These are phyloP conservation scores for Dasypogon diadema DNA, from an alignment of 2,888 invertebrate genomes.

Conservation along the genomic window DNA sequence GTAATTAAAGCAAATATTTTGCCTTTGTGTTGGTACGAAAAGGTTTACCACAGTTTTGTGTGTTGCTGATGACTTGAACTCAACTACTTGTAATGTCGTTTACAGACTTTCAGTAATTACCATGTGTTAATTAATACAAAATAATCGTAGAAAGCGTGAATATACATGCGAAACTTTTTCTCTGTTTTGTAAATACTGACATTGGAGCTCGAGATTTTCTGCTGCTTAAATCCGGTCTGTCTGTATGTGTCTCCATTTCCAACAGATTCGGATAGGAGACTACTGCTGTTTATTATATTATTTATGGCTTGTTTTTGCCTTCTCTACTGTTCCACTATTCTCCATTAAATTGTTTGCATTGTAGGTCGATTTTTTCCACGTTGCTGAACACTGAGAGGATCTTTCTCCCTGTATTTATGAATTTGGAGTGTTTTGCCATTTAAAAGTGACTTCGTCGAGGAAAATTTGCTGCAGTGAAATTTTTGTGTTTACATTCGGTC, in stretches of 20 bases:
- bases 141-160: slow-evolving; percentile 27
- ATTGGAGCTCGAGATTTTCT: not conserved
- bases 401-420: slow-evolving; percentile 15
- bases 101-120: slow-evolving; percentile 20
- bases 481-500: slow-evolving; percentile 20
- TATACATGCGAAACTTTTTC: slow-evolving; percentile 24
- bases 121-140: slow-evolving; percentile 48
- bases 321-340: not conserved
- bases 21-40: not conserved
- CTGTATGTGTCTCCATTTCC: slow-evolving; percentile 8
- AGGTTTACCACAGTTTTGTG: slow-evolving; percentile 21
- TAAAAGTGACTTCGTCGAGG: slow-evolving; percentile 29
- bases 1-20: slow-evolving; percentile 49
- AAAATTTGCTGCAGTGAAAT: slow-evolving; percentile 26
- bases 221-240: not conserved
- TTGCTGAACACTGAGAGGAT: slow-evolving; percentile 30
- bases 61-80: slow-evolving; percentile 12
- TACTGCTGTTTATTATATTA: slow-evolving; percentile 9
- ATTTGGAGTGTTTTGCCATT: slow-evolving; percentile 22
- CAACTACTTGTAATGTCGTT: slow-evolving; percentile 33
- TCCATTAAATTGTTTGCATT: slow-evolving; percentile 34
- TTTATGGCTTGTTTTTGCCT: slow-evolving; percentile 1
- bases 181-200: not conserved
- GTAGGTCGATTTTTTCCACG: slow-evolving; percentile 37
- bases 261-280: not conserved